Base-by-base conservation (phyloP, 2,888 invertebrate genomes). In the Cataglyphis albicans region DNA sequence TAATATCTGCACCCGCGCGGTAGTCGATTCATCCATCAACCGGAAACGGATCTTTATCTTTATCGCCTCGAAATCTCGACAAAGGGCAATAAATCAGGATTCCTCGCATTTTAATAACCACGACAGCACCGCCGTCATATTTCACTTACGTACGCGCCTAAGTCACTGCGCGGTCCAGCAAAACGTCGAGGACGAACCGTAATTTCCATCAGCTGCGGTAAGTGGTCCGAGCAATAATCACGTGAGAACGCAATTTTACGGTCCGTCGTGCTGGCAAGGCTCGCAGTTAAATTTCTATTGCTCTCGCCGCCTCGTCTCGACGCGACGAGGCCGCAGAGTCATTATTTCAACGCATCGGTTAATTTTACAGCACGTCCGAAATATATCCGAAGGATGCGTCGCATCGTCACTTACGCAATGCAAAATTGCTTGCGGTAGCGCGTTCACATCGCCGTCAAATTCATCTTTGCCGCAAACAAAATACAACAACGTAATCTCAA, bases 281-380 rank as follows among this genome's bases (percentile, higher is more conserved):
- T 72, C 32, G 57, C 76, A 70, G 76, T 84, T 82, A 84, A 84
- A 84, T 76, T 76, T 82, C 76, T 82, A 84, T 84, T 59, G 84
- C 72, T 61, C 82, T 48, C 70, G 52, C 65, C 38, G 52, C 74
- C 41, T 41, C 74, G 83, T 64, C 63, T 67, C 52, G 57, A 65
- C 48, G 61, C 59, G 32, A 35, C 35, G 35, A 35, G 35, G 48
- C 44, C 72, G 64, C 81, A 82, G 63, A 65, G 38, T 81, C 81
- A 81, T 84, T 81, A 74, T 74, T 74, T 48, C 73, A 29, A 65
- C 59, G 81, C 78, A 73, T 74, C 67, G 52, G 81, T 72, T 72
- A 72, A 83, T 83, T 83, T 80, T 83, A 81, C 48, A 38, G 72
- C 32, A 55, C 41, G 44, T n/a, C 25, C 65, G 48, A 80, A 80